Percentiles rank a stretch among this genome's conserved stretches.
Conservation (phyloP, 1,140 invertebrate species). For the Sipha flava region DNA sequence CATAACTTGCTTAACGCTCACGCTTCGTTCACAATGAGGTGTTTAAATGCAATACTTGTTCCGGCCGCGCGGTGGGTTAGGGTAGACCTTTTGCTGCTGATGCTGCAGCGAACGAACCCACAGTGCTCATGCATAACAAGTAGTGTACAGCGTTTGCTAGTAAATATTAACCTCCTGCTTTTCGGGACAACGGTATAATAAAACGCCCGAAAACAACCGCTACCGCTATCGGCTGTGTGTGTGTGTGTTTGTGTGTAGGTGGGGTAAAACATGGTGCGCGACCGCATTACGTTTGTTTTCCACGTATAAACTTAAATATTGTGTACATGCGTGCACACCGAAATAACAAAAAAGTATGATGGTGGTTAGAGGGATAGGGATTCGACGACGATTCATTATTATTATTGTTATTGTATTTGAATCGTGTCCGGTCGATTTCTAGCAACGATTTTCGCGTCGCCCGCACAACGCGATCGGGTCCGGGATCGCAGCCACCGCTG, state of each 20-base stretch:
- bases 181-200: background rate
- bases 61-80: background rate
- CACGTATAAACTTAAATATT: background rate
- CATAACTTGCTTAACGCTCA: background rate
- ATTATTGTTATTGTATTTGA: background rate
- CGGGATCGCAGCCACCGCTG: background rate
- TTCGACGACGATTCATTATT: background rate
- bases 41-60: conserved; percentile 32
- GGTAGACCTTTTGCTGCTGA: conserved; percentile 2
- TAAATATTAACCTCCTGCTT: conserved; percentile 6
- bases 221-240: background rate
- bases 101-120: background rate
- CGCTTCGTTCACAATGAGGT: conserved; percentile 17
- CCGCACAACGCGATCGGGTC: too few species aligned
- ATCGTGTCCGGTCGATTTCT: conserved; percentile 11
- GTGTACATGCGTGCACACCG: background rate
- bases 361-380: background rate
- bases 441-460: background rate
- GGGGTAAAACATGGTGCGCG: background rate
- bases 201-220: conserved; percentile 4
- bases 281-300: background rate
- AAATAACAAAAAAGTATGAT: background rate
- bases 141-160: background rate
- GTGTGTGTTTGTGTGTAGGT: background rate
- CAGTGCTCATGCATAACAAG: conserved; percentile 29